Base-by-base conservation (phyloP, 2,888 invertebrate species). In the Fissipunctia ypsillon region DNA sequence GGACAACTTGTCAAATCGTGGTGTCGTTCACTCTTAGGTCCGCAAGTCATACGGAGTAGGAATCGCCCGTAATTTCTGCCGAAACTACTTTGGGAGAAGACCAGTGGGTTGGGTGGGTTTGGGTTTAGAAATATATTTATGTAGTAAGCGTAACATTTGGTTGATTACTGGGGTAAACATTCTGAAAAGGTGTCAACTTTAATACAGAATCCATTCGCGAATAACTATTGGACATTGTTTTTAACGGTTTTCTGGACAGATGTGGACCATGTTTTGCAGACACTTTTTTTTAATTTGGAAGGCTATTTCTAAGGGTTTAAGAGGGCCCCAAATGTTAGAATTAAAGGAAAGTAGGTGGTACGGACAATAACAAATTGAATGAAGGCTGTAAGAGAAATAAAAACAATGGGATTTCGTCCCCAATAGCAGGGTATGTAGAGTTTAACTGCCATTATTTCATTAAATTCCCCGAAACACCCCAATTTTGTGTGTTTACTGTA, bases 371-470 rank as follows among this genome's bases (percentile, higher is more conserved):
- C 91, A 89, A 90, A 88, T 87, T 89, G 93, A 93, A 90, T 83
- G 93, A 95, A 95, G 95, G 95, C 95, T 96, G 95, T 94, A 93
- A 87, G 90, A 91, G 90, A 92, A 90, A 88, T 89, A 90, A 88
- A 73, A 88, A 88, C 69, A 89, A 89, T 90, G 94, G 95, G 94
- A 90, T 88, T 89, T 92, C 92, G 93, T 93, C 94, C 95, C 95
- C 91, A 91, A 86, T 88, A 93, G 93, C 95, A 96, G 95, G 95
- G 95, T 96, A 95, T 90, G 92, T 95, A 96, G 95, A 85, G 86
- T 90, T 93, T 93, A 93, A 89, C 81, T 92, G 92, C 91, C 90
- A 90, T 87, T 89, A 65, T 73, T 83, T 87, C 76, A 74, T 84
- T 88, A 69, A 66, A 77, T 79, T 65, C 69, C 83, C 77, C 57